Evolutionary conservation across 2,113 vertebrate species (phyloP).

Genomic region (Chrysemys picta): DNA sequence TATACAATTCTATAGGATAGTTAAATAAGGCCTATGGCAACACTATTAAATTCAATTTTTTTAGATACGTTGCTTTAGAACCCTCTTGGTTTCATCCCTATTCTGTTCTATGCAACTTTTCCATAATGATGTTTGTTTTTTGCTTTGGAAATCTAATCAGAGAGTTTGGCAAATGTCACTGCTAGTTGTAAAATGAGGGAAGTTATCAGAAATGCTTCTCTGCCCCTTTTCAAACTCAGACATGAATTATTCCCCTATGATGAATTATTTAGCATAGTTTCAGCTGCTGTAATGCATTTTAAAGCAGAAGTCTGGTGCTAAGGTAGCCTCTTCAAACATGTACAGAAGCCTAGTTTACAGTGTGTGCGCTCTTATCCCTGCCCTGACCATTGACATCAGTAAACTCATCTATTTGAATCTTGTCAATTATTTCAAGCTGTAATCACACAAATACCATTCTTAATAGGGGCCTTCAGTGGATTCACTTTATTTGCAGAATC

Average conservation of each 20-base stretch:
- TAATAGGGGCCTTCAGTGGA: not conserved
- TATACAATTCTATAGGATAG: not conserved
- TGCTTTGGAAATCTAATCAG: not conserved
- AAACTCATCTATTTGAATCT: not conserved
- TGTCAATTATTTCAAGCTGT: not conserved
- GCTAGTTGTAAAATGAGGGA: not conserved
- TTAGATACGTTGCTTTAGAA: not conserved
- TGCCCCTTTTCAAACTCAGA: not conserved
- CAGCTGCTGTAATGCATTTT: constrained; percentile 4
- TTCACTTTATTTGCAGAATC: not conserved
- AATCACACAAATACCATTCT: not conserved
- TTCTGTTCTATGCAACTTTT: not conserved
- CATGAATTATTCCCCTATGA: not conserved
- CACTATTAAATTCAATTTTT: not conserved
- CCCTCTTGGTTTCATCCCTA: not conserved
- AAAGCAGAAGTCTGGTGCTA: not conserved
- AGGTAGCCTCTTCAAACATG: not conserved
- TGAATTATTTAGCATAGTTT: not conserved
- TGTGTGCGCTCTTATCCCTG: not conserved
- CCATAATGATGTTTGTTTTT: not conserved
- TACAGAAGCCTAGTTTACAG: not conserved
- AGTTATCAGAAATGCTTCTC: not conserved
- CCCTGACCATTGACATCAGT: not conserved
- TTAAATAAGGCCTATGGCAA: not conserved
- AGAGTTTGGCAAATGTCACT: not conserved